Percentiles rank a stretch among this genome's conserved stretches.
phyloP scores from a whole-genome alignment of 2,797 vertebrate genomes.

The Rhabdomys pumilio region DNA sequence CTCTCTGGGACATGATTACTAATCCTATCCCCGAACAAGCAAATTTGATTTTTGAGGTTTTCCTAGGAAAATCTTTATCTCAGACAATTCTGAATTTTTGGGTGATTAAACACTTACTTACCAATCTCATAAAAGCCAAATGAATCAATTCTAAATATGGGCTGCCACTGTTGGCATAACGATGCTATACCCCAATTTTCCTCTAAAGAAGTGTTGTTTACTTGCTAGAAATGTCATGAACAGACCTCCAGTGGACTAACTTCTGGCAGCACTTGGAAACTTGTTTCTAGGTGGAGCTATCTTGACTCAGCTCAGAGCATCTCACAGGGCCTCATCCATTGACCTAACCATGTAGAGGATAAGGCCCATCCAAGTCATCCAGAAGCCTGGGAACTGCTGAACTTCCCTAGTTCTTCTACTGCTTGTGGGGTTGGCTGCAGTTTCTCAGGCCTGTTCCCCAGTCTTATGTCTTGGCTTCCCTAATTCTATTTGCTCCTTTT shows the following conservation, averaged over 20 bases:
- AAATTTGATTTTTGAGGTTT: background rate
- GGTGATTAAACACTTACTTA: background rate
- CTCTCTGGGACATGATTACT: background rate
- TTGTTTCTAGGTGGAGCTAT: background rate
- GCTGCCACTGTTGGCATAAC: no score
- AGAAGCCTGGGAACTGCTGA: background rate
- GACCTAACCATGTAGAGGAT: background rate
- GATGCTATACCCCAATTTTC: background rate
- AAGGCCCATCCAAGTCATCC: background rate
- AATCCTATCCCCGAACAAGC: background rate
- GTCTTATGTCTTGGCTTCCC: background rate
- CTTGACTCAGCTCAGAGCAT: background rate
- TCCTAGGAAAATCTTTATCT: background rate
- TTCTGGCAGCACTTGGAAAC: background rate
- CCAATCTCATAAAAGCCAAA: background rate
- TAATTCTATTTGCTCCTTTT: background rate
- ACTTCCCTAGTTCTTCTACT: background rate
- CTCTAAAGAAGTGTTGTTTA: background rate
- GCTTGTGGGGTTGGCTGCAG: background rate
- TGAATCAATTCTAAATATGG: background rate
- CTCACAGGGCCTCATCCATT: rapidly evolving
- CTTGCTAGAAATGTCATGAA: background rate
- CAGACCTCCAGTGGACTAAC: background rate
- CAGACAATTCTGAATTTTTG: background rate
- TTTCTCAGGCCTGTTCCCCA: background rate